phyloP scores from a whole-genome alignment of 2,797 vertebrate species.

The Amblyraja radiata region DNA sequence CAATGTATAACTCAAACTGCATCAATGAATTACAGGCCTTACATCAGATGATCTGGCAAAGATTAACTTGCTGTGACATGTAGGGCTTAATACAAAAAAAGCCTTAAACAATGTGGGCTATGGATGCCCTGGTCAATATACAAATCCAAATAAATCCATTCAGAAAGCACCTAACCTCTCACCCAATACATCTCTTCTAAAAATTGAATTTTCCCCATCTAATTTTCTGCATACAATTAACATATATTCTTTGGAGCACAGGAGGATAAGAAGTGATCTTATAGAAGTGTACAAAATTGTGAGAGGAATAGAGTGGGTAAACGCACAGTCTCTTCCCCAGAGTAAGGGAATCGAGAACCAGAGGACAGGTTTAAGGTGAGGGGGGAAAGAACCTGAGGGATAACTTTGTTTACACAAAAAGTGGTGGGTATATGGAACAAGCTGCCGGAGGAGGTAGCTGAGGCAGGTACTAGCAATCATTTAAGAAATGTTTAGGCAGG shows the following conservation, averaged over 20 bases:
- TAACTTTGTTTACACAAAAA: no score
- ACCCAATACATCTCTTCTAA: background rate
- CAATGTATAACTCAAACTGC: background rate
- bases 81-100: background rate
- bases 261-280: no score
- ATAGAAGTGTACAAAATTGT: no score
- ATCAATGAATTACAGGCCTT: background rate
- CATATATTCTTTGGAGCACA: background rate
- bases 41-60: background rate
- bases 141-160: background rate
- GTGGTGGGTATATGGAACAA: no score
- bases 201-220: background rate
- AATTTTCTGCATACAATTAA: background rate
- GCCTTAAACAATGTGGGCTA: background rate
- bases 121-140: background rate
- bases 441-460: no score
- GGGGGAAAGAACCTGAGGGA: no score
- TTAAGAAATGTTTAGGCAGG: no score
- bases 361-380: no score
- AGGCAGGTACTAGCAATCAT: no score
- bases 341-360: no score
- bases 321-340: no score
- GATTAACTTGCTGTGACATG: background rate
- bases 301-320: no score
- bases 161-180: background rate